Conservation (phyloP, 2,113 vertebrate species). For the Synodontis membranacea region DNA sequence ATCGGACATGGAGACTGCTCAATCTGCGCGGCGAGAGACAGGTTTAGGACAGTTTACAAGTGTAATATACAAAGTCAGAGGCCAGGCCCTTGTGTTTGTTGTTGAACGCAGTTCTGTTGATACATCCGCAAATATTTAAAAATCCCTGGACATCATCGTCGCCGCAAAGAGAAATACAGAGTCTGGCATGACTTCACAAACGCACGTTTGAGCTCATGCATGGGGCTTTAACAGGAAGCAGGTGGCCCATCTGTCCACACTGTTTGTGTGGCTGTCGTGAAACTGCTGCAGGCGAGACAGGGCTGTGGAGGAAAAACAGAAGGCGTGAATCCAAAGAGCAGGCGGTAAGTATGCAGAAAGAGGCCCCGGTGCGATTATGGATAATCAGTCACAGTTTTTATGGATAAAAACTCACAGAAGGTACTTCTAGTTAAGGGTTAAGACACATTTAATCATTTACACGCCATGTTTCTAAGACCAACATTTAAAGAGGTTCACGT, state of each 20-base stretch:
- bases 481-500: neutral
- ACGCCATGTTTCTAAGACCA: neutral
- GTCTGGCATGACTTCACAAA: conserved; percentile 33
- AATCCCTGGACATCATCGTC: neutral
- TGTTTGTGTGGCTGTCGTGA: conserved; percentile 63
- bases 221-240: conserved; percentile 68
- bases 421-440: neutral
- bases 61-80: neutral
- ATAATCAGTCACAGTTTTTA: conserved; percentile 3
- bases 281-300: conserved; percentile 29
- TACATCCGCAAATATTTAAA: conserved; percentile 18
- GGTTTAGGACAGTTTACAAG: neutral
- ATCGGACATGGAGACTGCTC: no score
- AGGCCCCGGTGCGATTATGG: neutral
- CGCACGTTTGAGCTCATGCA: conserved; percentile 64
- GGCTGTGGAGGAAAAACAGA: conserved; percentile 19
- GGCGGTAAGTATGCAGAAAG: neutral
- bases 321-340: neutral
- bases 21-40: neutral
- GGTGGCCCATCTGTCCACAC: conserved; percentile 64
- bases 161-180: conserved; percentile 7
- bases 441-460: neutral
- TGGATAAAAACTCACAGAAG: neutral
- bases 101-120: conserved; percentile 5
- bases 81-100: neutral